A percentile compares a stretch with the other conserved stretches of the same genome.
phyloP scores from a whole-genome alignment of 2,888 invertebrate species.

The Antheraea yamamai region DNA sequence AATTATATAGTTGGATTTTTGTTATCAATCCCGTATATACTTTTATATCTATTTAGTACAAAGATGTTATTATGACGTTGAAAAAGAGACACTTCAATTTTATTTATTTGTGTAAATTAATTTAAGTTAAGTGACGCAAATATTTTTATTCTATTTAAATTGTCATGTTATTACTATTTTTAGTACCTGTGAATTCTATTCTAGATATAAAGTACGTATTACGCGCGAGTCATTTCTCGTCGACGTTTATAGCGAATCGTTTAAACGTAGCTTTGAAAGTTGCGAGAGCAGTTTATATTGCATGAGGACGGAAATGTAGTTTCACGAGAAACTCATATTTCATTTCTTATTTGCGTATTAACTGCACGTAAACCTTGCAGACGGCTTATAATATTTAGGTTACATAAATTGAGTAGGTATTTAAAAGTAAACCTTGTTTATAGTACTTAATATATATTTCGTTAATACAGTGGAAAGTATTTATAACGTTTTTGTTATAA shows the following conservation, averaged over 20 bases:
- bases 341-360: slow-evolving; percentile 10
- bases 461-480: neutral
- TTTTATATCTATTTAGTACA: no score
- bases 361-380: neutral
- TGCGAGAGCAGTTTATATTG: slow-evolving; percentile 10
- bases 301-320: slow-evolving; percentile 9
- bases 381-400: neutral
- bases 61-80: no score
- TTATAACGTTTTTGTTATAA: no score
- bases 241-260: neutral
- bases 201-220: neutral
- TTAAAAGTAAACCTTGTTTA: neutral
- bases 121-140: no score
- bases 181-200: neutral
- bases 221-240: neutral
- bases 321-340: slow-evolving; percentile 2
- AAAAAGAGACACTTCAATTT: no score
- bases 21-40: no score
- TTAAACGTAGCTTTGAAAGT: slow-evolving; percentile 10
- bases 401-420: neutral
- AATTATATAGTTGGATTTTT: no score
- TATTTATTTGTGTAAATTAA: no score
- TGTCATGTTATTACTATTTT: neutral
- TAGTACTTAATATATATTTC: neutral
- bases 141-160: no score